A percentile compares a stretch with the other conserved stretches of the same genome.
These are phyloP conservation scores for Phthorimaea operculella DNA, from an alignment of 1,140 invertebrate genomes.

Conservation along the genomic window DNA sequence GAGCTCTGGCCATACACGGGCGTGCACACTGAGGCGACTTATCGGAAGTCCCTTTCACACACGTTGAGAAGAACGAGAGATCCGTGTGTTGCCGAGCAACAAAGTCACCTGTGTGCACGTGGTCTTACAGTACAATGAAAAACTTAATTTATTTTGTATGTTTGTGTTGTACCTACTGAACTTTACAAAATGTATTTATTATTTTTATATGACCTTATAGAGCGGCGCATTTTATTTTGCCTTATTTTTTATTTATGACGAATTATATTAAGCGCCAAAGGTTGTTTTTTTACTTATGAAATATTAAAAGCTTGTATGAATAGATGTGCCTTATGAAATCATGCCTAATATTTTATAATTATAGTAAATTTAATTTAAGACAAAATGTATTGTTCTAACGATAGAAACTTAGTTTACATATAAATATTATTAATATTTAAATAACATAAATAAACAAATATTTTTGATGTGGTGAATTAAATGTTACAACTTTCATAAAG, in stretches of 20 bases:
- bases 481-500: slow-evolving; percentile 29
- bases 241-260: no score
- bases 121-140: no score
- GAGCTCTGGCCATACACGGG: no score
- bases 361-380: slow-evolving; percentile 1
- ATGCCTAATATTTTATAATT: slow-evolving; percentile 3
- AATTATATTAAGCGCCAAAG: neutral
- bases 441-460: slow-evolving; percentile 16
- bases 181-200: neutral
- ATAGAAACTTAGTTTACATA: neutral
- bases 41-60: no score
- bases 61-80: no score
- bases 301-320: slow-evolving; percentile 11
- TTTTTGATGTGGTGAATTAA: slow-evolving; percentile 27
- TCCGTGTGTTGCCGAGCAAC: no score
- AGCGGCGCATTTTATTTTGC: neutral
- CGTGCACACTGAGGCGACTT: no score
- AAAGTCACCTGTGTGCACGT: no score
- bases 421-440: slow-evolving; percentile 7
- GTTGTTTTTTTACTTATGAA: neutral
- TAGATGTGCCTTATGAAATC: slow-evolving; percentile 22
- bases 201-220: neutral
- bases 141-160: neutral
- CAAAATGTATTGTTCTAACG: slow-evolving; percentile 10
- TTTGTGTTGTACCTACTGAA: neutral